Percentiles rank a stretch among this genome's conserved stretches.
These are phyloP conservation scores for Drosophila eohydei DNA, from an alignment of 2,888 invertebrate species.

Conservation along the genomic window DNA sequence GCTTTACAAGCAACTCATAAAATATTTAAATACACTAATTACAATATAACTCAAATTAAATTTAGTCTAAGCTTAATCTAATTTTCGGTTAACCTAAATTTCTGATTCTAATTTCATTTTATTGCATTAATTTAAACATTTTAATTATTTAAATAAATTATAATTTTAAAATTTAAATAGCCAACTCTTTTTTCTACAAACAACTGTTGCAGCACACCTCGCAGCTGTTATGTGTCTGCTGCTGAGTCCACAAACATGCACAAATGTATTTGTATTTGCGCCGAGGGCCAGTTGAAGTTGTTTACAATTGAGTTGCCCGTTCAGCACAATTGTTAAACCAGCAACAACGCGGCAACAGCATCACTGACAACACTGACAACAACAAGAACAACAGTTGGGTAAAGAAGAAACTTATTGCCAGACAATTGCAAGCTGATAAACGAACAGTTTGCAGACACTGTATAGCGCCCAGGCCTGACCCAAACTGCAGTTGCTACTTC, in stretches of 20 bases:
- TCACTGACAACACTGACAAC: slow-evolving; percentile 10
- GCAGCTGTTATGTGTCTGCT: slow-evolving; percentile 28
- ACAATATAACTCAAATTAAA: no score
- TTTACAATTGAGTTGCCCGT: slow-evolving; percentile 73
- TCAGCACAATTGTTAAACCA: slow-evolving; percentile 63
- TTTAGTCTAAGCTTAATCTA: no score
- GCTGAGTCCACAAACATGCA: slow-evolving; percentile 31
- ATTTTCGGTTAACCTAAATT: no score
- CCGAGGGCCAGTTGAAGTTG: slow-evolving; percentile 72
- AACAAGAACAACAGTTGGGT: not conserved
- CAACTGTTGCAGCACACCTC: slow-evolving; percentile 35
- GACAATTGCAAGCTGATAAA: slow-evolving; percentile 38
- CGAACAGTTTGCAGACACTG: slow-evolving; percentile 35
- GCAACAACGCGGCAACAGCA: slow-evolving; percentile 27
- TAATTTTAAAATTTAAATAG: no score
- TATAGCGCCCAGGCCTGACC: slow-evolving; percentile 2
- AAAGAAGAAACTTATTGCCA: slow-evolving; percentile 43
- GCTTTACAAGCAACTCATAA: no score
- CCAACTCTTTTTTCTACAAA: not conserved
- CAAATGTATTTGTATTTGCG: slow-evolving; percentile 56
- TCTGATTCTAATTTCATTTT: no score
- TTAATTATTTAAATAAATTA: no score
- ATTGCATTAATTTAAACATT: no score
- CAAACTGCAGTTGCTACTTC: slow-evolving; percentile 10
- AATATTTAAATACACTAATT: no score